These are phyloP conservation scores for Podocnemis expansa DNA, from an alignment of 2,113 vertebrate genomes.

Conservation along the genomic window DNA sequence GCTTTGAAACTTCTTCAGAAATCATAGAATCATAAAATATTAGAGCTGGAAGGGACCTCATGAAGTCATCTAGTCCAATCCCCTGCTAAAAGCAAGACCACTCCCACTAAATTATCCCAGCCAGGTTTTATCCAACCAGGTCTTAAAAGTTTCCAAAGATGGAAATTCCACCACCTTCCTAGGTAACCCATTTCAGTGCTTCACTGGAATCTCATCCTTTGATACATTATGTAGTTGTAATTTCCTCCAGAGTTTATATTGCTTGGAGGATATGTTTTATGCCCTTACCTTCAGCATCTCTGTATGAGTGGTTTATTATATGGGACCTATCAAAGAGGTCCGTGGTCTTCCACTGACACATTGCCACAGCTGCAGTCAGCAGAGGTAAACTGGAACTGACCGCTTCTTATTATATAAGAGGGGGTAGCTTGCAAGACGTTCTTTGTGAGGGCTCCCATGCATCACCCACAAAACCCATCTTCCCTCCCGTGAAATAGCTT, in stretches of 20 bases:
- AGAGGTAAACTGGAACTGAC: neutral
- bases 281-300: conserved; percentile 39
- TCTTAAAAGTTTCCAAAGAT: too few species aligned
- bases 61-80: too few species aligned
- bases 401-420: too few species aligned
- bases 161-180: too few species aligned
- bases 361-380: neutral
- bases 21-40: too few species aligned
- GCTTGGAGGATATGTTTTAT: conserved; percentile 2
- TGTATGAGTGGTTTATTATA: neutral
- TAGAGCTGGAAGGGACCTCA: too few species aligned
- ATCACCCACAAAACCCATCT: neutral
- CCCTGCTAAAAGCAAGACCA: too few species aligned
- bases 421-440: neutral
- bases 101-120: too few species aligned
- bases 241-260: conserved; percentile 24
- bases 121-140: too few species aligned
- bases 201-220: conserved; percentile 14
- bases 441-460: neutral
- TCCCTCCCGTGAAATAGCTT: neutral
- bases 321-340: conserved; percentile 8
- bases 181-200: too few species aligned
- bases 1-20: conserved; percentile 10
- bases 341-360: neutral
- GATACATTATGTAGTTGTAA: conserved; percentile 9